Conservation (phyloP, 2,797 vertebrate genomes). For the Agapornis canus region DNA sequence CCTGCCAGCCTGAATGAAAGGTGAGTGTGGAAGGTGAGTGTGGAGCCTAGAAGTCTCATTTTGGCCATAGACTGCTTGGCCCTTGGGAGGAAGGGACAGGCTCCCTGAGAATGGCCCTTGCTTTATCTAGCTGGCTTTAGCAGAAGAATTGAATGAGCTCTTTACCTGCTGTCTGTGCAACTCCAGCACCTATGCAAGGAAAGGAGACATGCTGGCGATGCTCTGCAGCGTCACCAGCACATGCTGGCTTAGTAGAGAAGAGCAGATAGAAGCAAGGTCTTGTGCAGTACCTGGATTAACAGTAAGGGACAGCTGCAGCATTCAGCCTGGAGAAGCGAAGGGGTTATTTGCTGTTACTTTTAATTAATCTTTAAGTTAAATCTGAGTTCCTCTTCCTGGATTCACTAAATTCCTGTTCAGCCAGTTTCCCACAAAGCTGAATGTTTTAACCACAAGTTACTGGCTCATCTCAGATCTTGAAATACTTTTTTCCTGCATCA, state of each 20-base stretch:
- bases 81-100: neutral
- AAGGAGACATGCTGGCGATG: neutral
- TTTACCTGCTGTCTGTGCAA: neutral
- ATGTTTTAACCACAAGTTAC: neutral
- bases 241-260: fast-evolving
- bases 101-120: neutral
- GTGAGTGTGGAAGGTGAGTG: fast-evolving
- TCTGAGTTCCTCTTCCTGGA: neutral
- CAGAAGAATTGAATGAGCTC: neutral
- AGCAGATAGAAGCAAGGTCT: neutral
- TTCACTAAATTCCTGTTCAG: neutral
- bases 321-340: neutral
- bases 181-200: fast-evolving
- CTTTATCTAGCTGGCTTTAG: neutral
- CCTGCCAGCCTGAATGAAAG: neutral
- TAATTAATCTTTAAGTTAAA: neutral
- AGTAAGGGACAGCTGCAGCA: neutral
- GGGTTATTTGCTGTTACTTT: neutral
- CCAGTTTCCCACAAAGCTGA: neutral
- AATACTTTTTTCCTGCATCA: neutral
- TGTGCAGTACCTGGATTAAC: neutral
- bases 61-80: fast-evolving
- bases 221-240: neutral
- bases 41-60: neutral
- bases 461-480: neutral